These are phyloP conservation scores for Brachionus paranguensis DNA, from an alignment of 1,140 invertebrate genomes.

Conservation along the genomic window DNA sequence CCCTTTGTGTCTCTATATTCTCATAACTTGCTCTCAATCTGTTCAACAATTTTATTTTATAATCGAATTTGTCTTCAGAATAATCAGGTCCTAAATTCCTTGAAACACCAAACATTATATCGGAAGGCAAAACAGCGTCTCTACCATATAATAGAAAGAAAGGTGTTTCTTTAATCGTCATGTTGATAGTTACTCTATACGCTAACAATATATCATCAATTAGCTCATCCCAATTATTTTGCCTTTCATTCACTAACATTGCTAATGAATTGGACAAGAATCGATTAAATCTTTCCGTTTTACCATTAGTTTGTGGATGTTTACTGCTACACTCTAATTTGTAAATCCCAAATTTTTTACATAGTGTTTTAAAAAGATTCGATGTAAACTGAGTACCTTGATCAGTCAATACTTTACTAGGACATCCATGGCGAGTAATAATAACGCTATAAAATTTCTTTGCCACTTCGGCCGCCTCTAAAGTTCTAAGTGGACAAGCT, in stretches of 20 bases:
- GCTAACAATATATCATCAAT: background rate
- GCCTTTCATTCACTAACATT: background rate
- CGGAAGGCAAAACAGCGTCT: background rate
- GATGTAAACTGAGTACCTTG: too few species aligned
- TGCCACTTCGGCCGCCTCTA: slow-evolving; percentile 49
- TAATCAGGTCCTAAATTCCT: too few species aligned
- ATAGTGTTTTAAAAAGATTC: too few species aligned
- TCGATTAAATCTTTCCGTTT: slow-evolving; percentile 35
- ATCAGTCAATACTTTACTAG: too few species aligned
- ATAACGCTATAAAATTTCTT: background rate
- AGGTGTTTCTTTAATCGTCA: too few species aligned
- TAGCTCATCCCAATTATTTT: slow-evolving; percentile 13
- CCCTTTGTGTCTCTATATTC: too few species aligned
- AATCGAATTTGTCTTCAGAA: too few species aligned
- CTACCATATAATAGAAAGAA: too few species aligned
- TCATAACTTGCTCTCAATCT: too few species aligned
- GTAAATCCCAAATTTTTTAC: slow-evolving; percentile 3
- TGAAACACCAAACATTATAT: background rate
- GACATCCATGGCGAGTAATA: too few species aligned
- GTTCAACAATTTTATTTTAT: too few species aligned
- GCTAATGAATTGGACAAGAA: background rate
- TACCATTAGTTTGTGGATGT: slow-evolving; percentile 44
- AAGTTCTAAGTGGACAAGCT: slow-evolving; percentile 48
- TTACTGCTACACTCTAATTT: slow-evolving; percentile 42
- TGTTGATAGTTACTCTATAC: too few species aligned